A percentile compares a stretch with the other conserved stretches of the same genome.
Evolutionary conservation across 1,140 invertebrate species (phyloP).

Genomic region (Halotydeus destructor): DNA sequence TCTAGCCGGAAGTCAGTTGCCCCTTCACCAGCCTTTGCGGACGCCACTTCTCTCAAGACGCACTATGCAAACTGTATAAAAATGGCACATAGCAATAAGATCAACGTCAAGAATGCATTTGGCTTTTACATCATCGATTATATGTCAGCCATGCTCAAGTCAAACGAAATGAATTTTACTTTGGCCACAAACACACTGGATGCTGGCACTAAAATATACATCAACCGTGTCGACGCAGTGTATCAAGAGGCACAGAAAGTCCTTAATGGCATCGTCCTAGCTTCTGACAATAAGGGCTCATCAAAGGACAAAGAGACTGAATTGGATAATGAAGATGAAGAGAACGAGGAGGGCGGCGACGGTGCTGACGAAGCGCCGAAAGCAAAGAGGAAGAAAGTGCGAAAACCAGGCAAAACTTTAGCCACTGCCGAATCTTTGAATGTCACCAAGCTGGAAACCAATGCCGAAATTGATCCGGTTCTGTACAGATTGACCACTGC

Average conservation of each 20-base stretch:
- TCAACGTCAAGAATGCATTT: slow-evolving; percentile 63
- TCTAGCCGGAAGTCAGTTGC: too few relatives aligned
- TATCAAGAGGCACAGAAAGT: slow-evolving; percentile 53
- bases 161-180: slow-evolving; percentile 25
- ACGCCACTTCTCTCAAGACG: too few relatives aligned
- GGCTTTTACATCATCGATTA: slow-evolving; percentile 57
- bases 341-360: slow-evolving; percentile 11
- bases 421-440: slow-evolving; percentile 5
- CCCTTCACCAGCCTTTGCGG: too few relatives aligned
- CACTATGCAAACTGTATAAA: slow-evolving; percentile 43
- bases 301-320: neutral
- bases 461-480: slow-evolving; percentile 9
- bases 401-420: slow-evolving; percentile 4
- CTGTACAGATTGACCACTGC: slow-evolving; percentile 8
- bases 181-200: slow-evolving; percentile 54
- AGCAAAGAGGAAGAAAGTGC: slow-evolving; percentile 3
- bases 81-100: slow-evolving; percentile 50
- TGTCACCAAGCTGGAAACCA: slow-evolving; percentile 5
- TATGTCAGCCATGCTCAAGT: slow-evolving; percentile 44
- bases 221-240: slow-evolving; percentile 50
- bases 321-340: slow-evolving; percentile 7
- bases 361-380: neutral
- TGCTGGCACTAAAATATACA: slow-evolving; percentile 61
- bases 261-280: slow-evolving; percentile 36
- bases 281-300: slow-evolving; percentile 10